phyloP scores from a whole-genome alignment of 1,140 invertebrate genomes.

The Drosophila chauvacae region DNA sequence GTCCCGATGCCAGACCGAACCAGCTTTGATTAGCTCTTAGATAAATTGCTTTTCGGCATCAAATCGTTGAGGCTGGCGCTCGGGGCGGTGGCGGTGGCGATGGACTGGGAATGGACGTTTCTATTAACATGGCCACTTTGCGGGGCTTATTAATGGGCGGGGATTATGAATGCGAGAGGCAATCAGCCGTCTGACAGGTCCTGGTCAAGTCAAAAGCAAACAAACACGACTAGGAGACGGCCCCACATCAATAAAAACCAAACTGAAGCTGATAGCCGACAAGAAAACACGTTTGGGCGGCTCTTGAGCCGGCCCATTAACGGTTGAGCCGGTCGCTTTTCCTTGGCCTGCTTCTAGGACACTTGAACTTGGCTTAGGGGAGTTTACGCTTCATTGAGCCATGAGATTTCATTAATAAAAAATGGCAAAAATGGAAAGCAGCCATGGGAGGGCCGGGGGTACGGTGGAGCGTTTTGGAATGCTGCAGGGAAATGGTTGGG shows the following conservation, averaged over 20 bases:
- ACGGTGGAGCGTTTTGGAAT: constrained; percentile 15
- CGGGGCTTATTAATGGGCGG: constrained; percentile 50
- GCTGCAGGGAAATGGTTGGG: constrained; percentile 29
- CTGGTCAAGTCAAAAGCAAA: constrained; percentile 41
- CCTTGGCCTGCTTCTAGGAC: constrained; percentile 38
- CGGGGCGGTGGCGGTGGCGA: neutral
- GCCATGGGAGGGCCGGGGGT: constrained; percentile 22
- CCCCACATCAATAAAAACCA: constrained; percentile 55
- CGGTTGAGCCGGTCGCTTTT: constrained; percentile 40
- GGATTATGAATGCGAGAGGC: constrained; percentile 62
- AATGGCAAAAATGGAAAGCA: constrained; percentile 75
- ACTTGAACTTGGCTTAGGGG: constrained; percentile 56
- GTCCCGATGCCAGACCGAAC: neutral
- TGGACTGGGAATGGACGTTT: constrained; percentile 1
- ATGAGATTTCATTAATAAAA: constrained; percentile 83
- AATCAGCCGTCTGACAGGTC: constrained; percentile 55
- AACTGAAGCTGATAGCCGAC: constrained; percentile 25
- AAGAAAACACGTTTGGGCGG: constrained; percentile 50
- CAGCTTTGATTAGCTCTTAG: constrained; percentile 73
- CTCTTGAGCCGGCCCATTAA: constrained; percentile 67
- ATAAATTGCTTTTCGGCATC: constrained; percentile 62
- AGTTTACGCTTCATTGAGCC: constrained; percentile 81
- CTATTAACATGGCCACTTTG: constrained; percentile 58
- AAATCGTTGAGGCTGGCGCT: constrained; percentile 37
- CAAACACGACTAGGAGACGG: constrained; percentile 40